phyloP scores from a whole-genome alignment of 2,797 vertebrate species.

The Anguilla anguilla region DNA sequence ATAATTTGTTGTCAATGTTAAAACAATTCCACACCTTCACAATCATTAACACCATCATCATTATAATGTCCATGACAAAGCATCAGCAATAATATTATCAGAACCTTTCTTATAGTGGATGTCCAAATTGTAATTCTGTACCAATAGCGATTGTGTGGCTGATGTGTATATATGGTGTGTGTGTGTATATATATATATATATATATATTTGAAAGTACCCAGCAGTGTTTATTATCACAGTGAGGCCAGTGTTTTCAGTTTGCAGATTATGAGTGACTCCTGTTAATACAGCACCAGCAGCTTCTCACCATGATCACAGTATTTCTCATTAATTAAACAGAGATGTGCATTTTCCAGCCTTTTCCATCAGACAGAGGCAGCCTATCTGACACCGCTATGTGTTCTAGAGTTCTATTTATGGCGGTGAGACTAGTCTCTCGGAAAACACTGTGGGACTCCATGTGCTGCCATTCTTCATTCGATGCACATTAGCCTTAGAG shows the following conservation, averaged over 20 bases:
- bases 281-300: neutral
- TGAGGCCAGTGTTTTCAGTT: neutral
- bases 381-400: conserved; percentile 43
- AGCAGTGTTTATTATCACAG: neutral
- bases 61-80: too few species aligned
- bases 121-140: too few species aligned
- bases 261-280: neutral
- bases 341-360: conserved; percentile 54
- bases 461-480: conserved; percentile 7
- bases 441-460: conserved; percentile 7
- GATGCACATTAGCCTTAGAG: neutral
- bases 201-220: neutral
- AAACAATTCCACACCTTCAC: too few species aligned
- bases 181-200: too few species aligned
- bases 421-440: neutral
- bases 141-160: too few species aligned
- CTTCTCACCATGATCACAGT: neutral
- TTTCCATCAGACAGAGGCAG: conserved; percentile 47
- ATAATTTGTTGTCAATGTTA: too few species aligned
- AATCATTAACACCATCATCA: too few species aligned
- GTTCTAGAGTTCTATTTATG: conserved; percentile 36
- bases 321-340: conserved; percentile 49
- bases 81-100: too few species aligned
- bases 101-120: too few species aligned
- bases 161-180: too few species aligned